Evolutionary conservation across 2,888 invertebrate genomes (phyloP).

Genomic region (Aphidius colemani): DNA sequence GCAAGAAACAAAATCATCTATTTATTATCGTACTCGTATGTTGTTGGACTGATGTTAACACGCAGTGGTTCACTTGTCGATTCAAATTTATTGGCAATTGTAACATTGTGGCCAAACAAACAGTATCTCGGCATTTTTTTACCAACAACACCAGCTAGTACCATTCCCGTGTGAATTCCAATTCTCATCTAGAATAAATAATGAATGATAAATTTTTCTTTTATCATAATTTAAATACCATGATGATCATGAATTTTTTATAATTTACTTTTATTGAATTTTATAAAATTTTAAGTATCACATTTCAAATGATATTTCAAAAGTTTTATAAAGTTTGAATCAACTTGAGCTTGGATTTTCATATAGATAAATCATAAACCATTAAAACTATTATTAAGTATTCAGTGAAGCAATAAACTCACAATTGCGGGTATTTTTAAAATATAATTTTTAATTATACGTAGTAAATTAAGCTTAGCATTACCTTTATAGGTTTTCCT

Average conservation of each 20-base stretch:
- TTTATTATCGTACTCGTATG: constrained; percentile 75
- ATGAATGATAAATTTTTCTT: too few relatives aligned
- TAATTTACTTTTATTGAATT: background rate
- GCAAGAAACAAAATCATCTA: constrained; percentile 6
- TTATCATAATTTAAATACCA: too few relatives aligned
- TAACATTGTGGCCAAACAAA: constrained; percentile 93
- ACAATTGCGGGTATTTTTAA: background rate
- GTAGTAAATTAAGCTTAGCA: background rate
- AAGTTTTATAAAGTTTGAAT: too few relatives aligned
- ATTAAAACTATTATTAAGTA: background rate
- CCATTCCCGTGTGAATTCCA: constrained; percentile 91
- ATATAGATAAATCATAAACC: too few relatives aligned
- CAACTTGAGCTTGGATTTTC: too few relatives aligned
- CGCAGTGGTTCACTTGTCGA: constrained; percentile 88
- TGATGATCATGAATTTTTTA: background rate
- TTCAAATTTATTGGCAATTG: constrained; percentile 94
- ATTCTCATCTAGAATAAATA: constrained; percentile 80
- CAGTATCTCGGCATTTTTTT: constrained; percentile 93
- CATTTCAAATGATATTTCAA: background rate
- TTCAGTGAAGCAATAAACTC: background rate
- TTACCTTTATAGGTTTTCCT: constrained; percentile 87
- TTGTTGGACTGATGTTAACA: constrained; percentile 93
- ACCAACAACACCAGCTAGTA: constrained; percentile 92
- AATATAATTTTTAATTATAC: constrained; percentile 2
- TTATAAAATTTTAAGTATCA: background rate